Evolutionary conservation across 1,140 invertebrate genomes (phyloP).

Genomic region (Drosophila jambulina): DNA sequence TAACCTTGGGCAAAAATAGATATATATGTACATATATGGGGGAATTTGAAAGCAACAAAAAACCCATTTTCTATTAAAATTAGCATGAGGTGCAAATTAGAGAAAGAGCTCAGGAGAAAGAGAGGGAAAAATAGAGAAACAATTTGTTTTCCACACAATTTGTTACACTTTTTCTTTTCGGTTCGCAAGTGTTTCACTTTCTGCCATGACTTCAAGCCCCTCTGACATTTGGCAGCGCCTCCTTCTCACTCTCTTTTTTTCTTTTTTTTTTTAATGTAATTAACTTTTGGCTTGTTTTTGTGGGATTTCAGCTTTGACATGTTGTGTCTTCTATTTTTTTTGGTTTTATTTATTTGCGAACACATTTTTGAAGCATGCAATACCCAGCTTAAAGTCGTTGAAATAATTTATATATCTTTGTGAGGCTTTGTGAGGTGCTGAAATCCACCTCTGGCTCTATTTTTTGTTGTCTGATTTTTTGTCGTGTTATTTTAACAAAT

Average conservation of each 20-base stretch:
- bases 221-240: conserved; percentile 35
- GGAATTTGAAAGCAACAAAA: conserved; percentile 9
- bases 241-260: conserved; percentile 2
- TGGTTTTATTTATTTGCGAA: conserved; percentile 26
- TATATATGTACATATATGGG: neutral
- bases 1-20: conserved; percentile 33
- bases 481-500: conserved; percentile 52
- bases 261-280: conserved; percentile 22
- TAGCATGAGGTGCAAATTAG: conserved; percentile 36
- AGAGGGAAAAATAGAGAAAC: neutral
- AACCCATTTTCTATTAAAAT: conserved; percentile 21
- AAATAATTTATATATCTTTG: conserved; percentile 41
- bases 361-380: conserved; percentile 31
- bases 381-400: conserved; percentile 11
- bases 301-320: conserved; percentile 42
- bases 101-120: conserved; percentile 1
- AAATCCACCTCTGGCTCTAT: conserved; percentile 4
- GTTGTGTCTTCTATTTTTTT: conserved; percentile 11
- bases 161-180: conserved; percentile 51
- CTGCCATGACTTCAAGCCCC: conserved; percentile 16
- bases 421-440: conserved; percentile 36
- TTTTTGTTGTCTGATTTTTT: conserved; percentile 15
- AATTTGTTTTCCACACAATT: conserved; percentile 43
- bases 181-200: conserved; percentile 32
- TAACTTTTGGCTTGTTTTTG: conserved; percentile 48